Evolutionary conservation across 1,140 invertebrate species (phyloP).

Genomic region (Harlomillsia oculata): DNA sequence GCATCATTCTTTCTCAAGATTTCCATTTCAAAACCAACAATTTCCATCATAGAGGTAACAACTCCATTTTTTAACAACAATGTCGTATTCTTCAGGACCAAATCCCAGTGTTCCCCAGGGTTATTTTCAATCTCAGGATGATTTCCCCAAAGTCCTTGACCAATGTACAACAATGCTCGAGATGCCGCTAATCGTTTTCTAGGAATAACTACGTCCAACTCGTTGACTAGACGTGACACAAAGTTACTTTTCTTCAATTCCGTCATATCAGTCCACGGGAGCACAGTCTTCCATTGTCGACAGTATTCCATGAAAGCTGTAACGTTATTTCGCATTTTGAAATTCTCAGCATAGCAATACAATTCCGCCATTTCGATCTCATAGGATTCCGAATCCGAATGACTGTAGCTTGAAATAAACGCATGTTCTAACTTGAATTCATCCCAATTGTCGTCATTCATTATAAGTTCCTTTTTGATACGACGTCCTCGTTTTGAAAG

Average conservation of each 20-base stretch:
- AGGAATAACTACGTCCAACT: neutral
- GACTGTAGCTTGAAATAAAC: no score
- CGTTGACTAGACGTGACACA: neutral
- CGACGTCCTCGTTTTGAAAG: no score
- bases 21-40: neutral
- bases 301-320: neutral
- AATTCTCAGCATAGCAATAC: neutral
- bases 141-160: slow-evolving; percentile 2
- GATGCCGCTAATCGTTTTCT: neutral
- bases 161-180: neutral
- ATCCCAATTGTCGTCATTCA: no score
- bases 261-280: neutral
- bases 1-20: neutral
- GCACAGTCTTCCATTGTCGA: neutral
- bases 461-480: no score
- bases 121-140: neutral
- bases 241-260: neutral
- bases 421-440: no score
- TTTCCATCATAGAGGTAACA: neutral
- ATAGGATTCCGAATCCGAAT: no score
- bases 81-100: neutral
- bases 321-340: neutral
- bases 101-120: neutral
- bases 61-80: slow-evolving; percentile 1
- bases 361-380: slow-evolving; percentile 3